Conservation (phyloP, 2,888 invertebrate species). For the Plebejus anna region DNA sequence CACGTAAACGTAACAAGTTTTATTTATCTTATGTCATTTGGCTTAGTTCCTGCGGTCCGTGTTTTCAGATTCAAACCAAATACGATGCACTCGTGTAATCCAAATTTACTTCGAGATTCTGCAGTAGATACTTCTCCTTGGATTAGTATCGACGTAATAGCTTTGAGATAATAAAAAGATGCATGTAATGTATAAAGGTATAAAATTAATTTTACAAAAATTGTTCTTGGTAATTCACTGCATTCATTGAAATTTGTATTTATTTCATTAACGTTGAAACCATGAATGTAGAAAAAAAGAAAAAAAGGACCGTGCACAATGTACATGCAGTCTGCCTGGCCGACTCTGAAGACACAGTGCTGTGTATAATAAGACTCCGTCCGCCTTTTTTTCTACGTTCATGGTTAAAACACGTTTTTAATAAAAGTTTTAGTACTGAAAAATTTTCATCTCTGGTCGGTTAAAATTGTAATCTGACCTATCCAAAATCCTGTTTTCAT, state of each 20-base stretch:
- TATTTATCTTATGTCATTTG: conserved; percentile 19
- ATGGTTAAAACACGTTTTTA: background rate
- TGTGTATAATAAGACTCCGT: too few species aligned
- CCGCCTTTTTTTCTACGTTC: too few species aligned
- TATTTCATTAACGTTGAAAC: background rate
- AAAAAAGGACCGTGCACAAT: too few species aligned
- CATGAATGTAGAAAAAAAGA: too few species aligned
- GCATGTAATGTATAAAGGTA: background rate
- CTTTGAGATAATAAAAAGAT: background rate
- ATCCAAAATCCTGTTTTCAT: background rate
- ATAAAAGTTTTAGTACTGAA: too few species aligned
- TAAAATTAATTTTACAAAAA: background rate
- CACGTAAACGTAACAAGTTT: conserved; percentile 10
- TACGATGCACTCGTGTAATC: conserved; percentile 19
- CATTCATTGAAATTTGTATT: background rate
- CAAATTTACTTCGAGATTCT: conserved; percentile 12
- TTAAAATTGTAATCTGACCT: background rate
- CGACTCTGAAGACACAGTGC: too few species aligned
- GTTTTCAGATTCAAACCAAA: conserved; percentile 15
- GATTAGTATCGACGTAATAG: conserved; percentile 3
- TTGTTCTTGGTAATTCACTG: background rate
- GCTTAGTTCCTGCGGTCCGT: conserved; percentile 9
- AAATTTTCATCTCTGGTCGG: background rate
- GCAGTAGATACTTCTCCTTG: background rate
- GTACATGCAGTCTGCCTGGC: too few species aligned